These are phyloP conservation scores for Xyliphius kryptos DNA, from an alignment of 2,113 vertebrate species.

Conservation along the genomic window DNA sequence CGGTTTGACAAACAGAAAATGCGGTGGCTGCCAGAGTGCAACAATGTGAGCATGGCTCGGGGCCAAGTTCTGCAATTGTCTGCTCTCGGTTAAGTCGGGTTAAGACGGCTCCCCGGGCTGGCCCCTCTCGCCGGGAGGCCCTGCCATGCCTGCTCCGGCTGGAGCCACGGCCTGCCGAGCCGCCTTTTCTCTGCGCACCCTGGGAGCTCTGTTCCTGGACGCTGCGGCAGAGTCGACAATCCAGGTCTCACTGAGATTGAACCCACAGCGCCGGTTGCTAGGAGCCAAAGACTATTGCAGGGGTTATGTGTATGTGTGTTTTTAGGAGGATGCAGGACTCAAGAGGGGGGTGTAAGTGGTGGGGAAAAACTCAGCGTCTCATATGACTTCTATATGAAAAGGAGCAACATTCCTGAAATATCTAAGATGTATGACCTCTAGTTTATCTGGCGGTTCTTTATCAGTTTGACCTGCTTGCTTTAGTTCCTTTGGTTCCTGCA, in stretches of 20 bases:
- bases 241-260: constrained; percentile 33
- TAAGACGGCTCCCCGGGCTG: constrained; percentile 66
- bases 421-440: constrained; percentile 9
- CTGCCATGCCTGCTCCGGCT: constrained; percentile 65
- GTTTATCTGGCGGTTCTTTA: neutral
- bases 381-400: constrained; percentile 52
- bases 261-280: constrained; percentile 65
- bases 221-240: constrained; percentile 58
- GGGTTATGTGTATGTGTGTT: constrained; percentile 61
- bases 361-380: constrained; percentile 42
- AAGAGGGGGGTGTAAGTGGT: neutral
- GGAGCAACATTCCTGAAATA: constrained; percentile 51
- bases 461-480: too few species aligned
- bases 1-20: constrained; percentile 63
- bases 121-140: constrained; percentile 62
- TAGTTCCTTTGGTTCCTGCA: too few species aligned
- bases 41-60: constrained; percentile 64
- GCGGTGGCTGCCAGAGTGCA: constrained; percentile 57
- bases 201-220: constrained; percentile 60
- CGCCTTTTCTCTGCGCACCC: constrained; percentile 57
- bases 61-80: constrained; percentile 65
- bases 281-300: constrained; percentile 60
- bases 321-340: constrained; percentile 35
- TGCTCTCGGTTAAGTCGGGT: constrained; percentile 67
- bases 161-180: constrained; percentile 74